These are phyloP conservation scores for Rhadinocentrus ornatus DNA, from an alignment of 2,797 vertebrate genomes.

Conservation along the genomic window DNA sequence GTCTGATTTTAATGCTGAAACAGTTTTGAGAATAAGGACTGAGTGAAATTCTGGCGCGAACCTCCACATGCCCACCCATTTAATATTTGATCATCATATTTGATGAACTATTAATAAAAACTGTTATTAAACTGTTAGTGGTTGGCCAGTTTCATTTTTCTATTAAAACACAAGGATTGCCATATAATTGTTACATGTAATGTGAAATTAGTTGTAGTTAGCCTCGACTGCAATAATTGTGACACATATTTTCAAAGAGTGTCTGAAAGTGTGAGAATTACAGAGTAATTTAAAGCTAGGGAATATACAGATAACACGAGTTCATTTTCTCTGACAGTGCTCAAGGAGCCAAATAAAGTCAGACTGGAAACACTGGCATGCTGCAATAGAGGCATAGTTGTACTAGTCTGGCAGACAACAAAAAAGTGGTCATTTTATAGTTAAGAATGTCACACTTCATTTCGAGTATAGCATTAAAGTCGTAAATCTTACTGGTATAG, in stretches of 20 bases:
- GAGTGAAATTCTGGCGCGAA: background rate
- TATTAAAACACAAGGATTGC: conserved; percentile 2
- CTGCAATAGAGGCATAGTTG: conserved; percentile 28
- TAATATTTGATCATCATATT: conserved; percentile 24
- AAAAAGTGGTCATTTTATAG: background rate
- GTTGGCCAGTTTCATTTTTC: background rate
- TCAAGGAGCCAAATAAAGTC: conserved; percentile 29
- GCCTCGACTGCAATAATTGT: background rate
- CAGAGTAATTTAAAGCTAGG: conserved; percentile 10
- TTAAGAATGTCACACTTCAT: background rate
- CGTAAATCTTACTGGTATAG: background rate
- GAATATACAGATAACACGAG: conserved; percentile 7
- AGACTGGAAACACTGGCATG: conserved; percentile 25
- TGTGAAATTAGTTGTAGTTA: conserved; percentile 21
- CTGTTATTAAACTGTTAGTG: background rate
- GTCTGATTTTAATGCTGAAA: background rate
- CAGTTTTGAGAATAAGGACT: conserved; percentile 5
- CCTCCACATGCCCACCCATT: conserved; percentile 5
- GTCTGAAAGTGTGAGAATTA: conserved; percentile 13
- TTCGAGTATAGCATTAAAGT: background rate
- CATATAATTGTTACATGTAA: background rate
- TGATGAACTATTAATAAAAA: background rate
- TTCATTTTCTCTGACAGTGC: conserved; percentile 21
- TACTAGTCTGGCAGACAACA: background rate
- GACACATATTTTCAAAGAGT: background rate